Evolutionary conservation across 2,113 vertebrate genomes (phyloP).

Genomic region (Carlito syrichta): DNA sequence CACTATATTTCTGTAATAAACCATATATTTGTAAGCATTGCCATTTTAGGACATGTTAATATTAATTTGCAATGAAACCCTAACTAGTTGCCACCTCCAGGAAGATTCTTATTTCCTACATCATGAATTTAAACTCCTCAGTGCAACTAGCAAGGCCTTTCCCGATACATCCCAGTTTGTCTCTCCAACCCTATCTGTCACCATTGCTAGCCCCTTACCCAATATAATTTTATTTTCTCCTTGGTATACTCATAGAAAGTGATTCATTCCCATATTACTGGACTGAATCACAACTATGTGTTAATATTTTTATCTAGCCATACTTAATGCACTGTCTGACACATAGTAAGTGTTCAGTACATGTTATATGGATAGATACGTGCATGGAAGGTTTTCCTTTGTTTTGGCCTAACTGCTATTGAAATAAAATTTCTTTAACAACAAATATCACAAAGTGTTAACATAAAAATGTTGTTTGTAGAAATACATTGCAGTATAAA

Average conservation of each 20-base stretch:
- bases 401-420: not conserved
- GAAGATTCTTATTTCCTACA: not conserved
- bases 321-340: not conserved
- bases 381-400: not conserved
- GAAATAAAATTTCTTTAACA: not conserved
- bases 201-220: not conserved
- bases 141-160: not conserved
- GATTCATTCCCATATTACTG: not conserved
- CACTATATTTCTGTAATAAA: not conserved
- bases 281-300: not conserved
- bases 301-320: not conserved
- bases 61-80: not conserved
- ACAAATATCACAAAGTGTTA: not conserved
- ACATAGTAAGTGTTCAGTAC: not conserved
- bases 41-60: not conserved
- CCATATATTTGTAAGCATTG: not conserved
- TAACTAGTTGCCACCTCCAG: not conserved
- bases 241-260: not conserved
- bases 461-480: not conserved
- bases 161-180: not conserved
- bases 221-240: constrained; percentile 27
- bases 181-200: not conserved
- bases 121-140: not conserved
- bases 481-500: constrained; percentile 22
- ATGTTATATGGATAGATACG: not conserved